Base-by-base conservation (phyloP, 2,888 invertebrate genomes). In the Thyatira batis region DNA sequence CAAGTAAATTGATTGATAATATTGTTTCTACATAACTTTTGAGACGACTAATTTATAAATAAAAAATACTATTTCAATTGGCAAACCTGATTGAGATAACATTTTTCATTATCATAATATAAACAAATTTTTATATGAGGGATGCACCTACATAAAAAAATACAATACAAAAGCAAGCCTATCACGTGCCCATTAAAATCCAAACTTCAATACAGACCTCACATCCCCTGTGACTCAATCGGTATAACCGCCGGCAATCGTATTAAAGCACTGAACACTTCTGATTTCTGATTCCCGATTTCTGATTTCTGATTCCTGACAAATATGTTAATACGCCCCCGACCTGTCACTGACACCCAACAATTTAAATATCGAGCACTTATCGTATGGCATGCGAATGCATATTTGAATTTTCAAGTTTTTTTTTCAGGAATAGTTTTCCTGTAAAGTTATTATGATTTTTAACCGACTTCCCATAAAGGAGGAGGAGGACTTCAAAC, bases 251-350 rank as follows among this genome's bases (percentile, higher is more conserved):
- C 11, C 5, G 17, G 39, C 13, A 39, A 8, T 39, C 39, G 39
- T 39, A 39, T 39, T 39, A 39, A 17, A 5, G 39, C 39, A 17
- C 17, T 39, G 39, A 39, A 39, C 39, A 39, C 39, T 39, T 8
- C 39, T n/a, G 45, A 46, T 28, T 39, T 17, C 48, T 13, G 45
- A 23, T 21, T 23, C 45, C 27, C 21, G 44, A 10, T n/a, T n/a
- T n/a, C n/a, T n/a, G 45, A 46, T 28, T 39, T 17, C 48, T 13
- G 45, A 23, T 21, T 23, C 45, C 27, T 25, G 44, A 10, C 27
- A 20, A 43, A 50, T 50, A 50, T 50, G 50, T 50, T 23, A 50
- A 50, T 50, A 44, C 44, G 43, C 8, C 43, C 43, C 44, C 44
- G 20, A 50, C 25, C 50, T 50, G 50, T 50, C 50, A 50, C 33